phyloP scores from a whole-genome alignment of 2,888 invertebrate species.

The Mayetiola destructor region DNA sequence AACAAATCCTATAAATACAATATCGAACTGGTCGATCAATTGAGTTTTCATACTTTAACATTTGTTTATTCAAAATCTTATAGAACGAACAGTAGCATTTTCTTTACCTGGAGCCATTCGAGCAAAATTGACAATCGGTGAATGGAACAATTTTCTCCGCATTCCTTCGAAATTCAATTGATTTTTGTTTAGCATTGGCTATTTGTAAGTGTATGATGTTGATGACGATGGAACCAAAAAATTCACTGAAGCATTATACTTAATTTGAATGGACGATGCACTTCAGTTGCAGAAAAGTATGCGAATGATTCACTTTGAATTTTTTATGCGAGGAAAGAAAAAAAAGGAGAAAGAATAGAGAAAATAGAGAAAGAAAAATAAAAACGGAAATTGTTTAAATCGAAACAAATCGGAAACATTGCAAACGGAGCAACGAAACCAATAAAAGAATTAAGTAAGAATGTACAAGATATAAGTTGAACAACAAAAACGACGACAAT shows the following conservation, averaged over 20 bases:
- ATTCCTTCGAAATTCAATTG: not conserved
- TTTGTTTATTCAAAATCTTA: constrained; percentile 9
- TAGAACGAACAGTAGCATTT: no score
- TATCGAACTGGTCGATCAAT: no score
- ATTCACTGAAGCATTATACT: not conserved
- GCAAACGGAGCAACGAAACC: not conserved
- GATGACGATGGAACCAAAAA: not conserved
- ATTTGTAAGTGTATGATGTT: not conserved
- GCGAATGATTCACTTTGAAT: no score
- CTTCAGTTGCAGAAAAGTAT: not conserved
- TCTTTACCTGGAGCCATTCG: no score
- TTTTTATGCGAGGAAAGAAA: not conserved
- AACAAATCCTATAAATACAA: no score
- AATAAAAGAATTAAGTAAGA: no score
- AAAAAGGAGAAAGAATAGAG: no score
- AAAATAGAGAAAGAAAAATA: not conserved
- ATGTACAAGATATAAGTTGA: no score
- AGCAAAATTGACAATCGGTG: no score
- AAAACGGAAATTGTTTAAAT: not conserved
- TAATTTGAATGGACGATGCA: constrained; percentile 9
- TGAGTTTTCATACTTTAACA: constrained; percentile 4
- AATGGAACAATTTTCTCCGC: not conserved
- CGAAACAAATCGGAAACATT: not conserved
- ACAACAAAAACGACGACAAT: no score
- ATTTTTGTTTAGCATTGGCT: not conserved